These are phyloP conservation scores for Apeltes quadracus DNA, from an alignment of 2,113 vertebrate species.

Conservation along the genomic window DNA sequence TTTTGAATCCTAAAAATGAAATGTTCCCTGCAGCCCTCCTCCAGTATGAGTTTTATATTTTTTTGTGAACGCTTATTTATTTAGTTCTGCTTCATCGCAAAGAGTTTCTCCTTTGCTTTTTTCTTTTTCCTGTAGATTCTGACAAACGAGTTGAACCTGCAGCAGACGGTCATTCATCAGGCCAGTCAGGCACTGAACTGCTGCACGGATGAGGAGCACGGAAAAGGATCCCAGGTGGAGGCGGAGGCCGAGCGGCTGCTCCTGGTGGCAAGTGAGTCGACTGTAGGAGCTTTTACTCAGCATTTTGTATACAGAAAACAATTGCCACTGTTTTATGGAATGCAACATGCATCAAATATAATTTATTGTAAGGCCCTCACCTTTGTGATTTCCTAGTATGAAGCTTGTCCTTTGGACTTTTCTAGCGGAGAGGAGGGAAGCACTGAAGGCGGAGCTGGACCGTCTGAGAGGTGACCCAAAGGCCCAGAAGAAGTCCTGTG, in stretches of 20 bases:
- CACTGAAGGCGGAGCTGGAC: slow-evolving; percentile 87
- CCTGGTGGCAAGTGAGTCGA: slow-evolving; percentile 89
- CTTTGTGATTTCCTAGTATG: background rate
- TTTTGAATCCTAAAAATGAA: background rate
- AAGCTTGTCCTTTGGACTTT: background rate
- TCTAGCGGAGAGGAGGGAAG: slow-evolving; percentile 88
- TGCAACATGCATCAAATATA: no score
- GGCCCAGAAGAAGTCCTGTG: slow-evolving; percentile 71
- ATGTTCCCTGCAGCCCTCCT: background rate
- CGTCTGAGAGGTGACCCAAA: slow-evolving; percentile 83
- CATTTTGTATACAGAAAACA: no score
- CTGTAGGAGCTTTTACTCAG: no score
- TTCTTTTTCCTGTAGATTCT: slow-evolving; percentile 60
- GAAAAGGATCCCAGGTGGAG: slow-evolving; percentile 94
- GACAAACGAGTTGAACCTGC: slow-evolving; percentile 90
- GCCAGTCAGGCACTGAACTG: slow-evolving; percentile 98
- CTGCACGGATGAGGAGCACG: slow-evolving; percentile 95
- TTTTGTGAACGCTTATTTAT: background rate
- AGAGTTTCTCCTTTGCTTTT: no score
- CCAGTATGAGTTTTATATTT: background rate
- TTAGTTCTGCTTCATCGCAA: background rate
- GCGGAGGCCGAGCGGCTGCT: slow-evolving; percentile 95
- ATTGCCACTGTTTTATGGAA: no score
- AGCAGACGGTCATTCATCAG: slow-evolving; percentile 96
- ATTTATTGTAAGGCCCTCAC: background rate